phyloP scores from a whole-genome alignment of 2,888 invertebrate species.

The Nineta flava region DNA sequence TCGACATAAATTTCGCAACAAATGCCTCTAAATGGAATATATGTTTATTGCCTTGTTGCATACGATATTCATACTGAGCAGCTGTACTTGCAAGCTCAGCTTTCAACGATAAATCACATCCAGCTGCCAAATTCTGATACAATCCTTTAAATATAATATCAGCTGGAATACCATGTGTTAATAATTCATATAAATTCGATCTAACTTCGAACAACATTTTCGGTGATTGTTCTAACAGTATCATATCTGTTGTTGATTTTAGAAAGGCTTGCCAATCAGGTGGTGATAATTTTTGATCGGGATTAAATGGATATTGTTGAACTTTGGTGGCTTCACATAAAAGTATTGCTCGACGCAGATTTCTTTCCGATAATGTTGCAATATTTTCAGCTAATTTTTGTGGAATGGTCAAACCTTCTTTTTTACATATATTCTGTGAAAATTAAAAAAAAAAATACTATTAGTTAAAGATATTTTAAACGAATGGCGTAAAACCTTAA shows the following conservation, averaged over 20 bases:
- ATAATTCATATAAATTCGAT: conserved; percentile 78
- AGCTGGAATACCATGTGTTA: conserved; percentile 85
- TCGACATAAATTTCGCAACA: conserved; percentile 89
- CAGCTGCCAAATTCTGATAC: conserved; percentile 65
- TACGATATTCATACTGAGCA: conserved; percentile 81
- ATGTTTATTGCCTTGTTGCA: conserved; percentile 82
- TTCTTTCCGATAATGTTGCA: conserved; percentile 66
- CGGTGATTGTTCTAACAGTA: conserved; percentile 75
- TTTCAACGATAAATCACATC: conserved; percentile 83
- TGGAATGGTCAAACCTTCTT: conserved; percentile 68
- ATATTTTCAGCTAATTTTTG: conserved; percentile 59
- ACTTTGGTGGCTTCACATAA: conserved; percentile 90
- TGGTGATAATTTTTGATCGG: conserved; percentile 64
- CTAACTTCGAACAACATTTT: conserved; percentile 71
- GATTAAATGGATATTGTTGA: conserved; percentile 72
- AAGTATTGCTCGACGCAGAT: conserved; percentile 79
- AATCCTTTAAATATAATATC: conserved; percentile 83
- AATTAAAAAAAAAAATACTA: conserved; percentile 12
- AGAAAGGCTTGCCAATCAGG: conserved; percentile 91
- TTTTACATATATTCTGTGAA: conserved; percentile 48
- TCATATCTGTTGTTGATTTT: conserved; percentile 69
- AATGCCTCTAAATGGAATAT: conserved; percentile 97
- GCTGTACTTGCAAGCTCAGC: conserved; percentile 72
- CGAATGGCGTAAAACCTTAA: too few species aligned
- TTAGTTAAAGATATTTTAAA: conserved; percentile 8